These are phyloP conservation scores for Sialis fuliginosa DNA, from an alignment of 2,888 invertebrate species.

Conservation along the genomic window DNA sequence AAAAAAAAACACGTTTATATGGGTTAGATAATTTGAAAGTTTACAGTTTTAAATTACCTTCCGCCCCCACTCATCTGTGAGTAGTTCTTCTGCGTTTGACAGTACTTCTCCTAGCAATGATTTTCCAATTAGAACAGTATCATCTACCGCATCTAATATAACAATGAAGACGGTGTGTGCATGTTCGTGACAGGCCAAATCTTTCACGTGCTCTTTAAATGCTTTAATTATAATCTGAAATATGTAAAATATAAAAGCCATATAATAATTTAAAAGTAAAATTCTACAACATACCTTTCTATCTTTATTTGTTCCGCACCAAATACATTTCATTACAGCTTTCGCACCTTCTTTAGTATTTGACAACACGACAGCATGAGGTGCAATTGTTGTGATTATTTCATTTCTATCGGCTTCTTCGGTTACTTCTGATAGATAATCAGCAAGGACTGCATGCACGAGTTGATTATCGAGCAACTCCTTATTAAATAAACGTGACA, in stretches of 20 bases:
- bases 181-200: conserved; percentile 70
- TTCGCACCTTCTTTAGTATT: conserved; percentile 71
- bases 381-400: conserved; percentile 51
- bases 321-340: conserved; percentile 69
- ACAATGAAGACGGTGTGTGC: conserved; percentile 70
- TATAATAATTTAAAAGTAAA: neutral
- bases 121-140: conserved; percentile 80
- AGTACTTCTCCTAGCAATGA: conserved; percentile 54
- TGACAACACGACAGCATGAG: conserved; percentile 39
- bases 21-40: neutral
- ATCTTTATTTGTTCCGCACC: conserved; percentile 71
- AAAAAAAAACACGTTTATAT: conserved; percentile 3
- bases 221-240: conserved; percentile 65
- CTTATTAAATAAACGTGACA: conserved; percentile 54
- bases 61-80: conserved; percentile 63
- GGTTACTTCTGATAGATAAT: conserved; percentile 61
- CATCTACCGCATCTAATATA: conserved; percentile 78
- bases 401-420: conserved; percentile 46
- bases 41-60: conserved; percentile 33
- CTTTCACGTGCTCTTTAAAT: conserved; percentile 66
- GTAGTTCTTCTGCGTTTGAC: conserved; percentile 46
- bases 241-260: conserved; percentile 4
- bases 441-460: conserved; percentile 64
- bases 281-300: conserved; percentile 44
- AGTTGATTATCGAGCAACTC: conserved; percentile 45